A percentile compares a stretch with the other conserved stretches of the same genome.
These are phyloP conservation scores for Drosophila prolongata DNA, from an alignment of 2,888 invertebrate species.

Conservation along the genomic window DNA sequence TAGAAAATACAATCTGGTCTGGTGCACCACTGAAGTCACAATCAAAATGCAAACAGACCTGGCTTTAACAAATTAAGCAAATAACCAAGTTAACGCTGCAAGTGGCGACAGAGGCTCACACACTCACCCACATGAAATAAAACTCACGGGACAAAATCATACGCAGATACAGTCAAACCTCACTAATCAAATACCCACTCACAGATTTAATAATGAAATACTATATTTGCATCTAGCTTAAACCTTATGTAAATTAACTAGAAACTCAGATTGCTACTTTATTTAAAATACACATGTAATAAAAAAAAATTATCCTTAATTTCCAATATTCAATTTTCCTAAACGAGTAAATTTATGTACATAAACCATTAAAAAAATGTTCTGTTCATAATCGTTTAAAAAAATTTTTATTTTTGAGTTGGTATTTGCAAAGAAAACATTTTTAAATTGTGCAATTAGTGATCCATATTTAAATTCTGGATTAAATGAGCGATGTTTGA, in stretches of 20 bases:
- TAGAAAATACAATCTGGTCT: constrained; percentile 4
- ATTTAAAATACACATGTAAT: no score
- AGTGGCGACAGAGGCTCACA: constrained; percentile 35
- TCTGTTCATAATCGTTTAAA: no score
- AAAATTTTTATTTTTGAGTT: no score
- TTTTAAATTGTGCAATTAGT: no score
- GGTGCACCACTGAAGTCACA: constrained; percentile 40
- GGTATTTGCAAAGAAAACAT: no score
- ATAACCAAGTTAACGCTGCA: constrained; percentile 61
- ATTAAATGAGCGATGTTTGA: neutral
- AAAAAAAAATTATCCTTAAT: no score
- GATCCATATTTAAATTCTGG: neutral
- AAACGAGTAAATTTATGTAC: no score
- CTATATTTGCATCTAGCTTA: no score
- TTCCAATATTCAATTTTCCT: no score
- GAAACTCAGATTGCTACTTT: neutral
- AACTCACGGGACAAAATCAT: constrained; percentile 22
- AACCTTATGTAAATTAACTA: neutral
- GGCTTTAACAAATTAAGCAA: constrained; percentile 65
- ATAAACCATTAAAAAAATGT: no score
- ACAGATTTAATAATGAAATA: neutral
- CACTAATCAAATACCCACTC: neutral
- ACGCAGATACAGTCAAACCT: constrained; percentile 13
- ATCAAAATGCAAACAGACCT: constrained; percentile 69
- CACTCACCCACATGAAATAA: constrained; percentile 17